Base-by-base conservation (phyloP, 2,797 vertebrate species). In the Myripristis jacobus region DNA sequence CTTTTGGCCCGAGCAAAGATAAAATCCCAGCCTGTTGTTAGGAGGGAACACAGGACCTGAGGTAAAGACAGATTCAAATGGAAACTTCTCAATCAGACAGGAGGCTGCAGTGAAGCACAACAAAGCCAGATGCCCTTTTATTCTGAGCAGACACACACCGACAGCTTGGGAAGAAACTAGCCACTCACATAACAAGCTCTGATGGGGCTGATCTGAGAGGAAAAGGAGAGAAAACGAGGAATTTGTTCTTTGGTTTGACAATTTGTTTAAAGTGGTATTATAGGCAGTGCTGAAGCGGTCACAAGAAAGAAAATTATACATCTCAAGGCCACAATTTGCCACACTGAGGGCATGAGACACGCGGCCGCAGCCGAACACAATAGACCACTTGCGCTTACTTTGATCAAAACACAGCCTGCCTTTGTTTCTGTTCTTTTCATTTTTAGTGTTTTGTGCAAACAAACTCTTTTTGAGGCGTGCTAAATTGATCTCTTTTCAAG, bases 61-160 rank as follows among this genome's bases (percentile, higher is more conserved):
- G 43, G 18, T 11, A 29, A 31, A 48, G 10, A 34, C 12, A 31
- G n/a, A 31, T 3, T 18, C 10, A 61, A 62, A 66, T 11, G 52
- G 70, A 80, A 84, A 75, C 27, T 53, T 73, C 57, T 70, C 69
- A 57, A 15, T 81, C 73, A 80, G 43, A 46, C 7, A 5, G 43
- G 18, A 75, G 70, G 62, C 65, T 1, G 43, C 7, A 4, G 25
- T 55, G 56, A 57, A 54, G 75, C 63, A 65, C 63, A 65, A 55
- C 78, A 72, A 75, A 81, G 58, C 66, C 86, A 87, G 80, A 76
- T 89, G 86, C 63, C 34, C 72, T 85, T 80, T 91, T 85, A 66
- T 89, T 84, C 58, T 66, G 54, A 24, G 47, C 38, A 64, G 27
- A 74, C 58, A 29, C 22, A 48, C 54, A 22, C 36, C 25, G 74